These are phyloP conservation scores for Dysidea cf. avara DNA, from an alignment of 37 sponge, comb jelly and placozoan genomes.

Conservation along the genomic window DNA sequence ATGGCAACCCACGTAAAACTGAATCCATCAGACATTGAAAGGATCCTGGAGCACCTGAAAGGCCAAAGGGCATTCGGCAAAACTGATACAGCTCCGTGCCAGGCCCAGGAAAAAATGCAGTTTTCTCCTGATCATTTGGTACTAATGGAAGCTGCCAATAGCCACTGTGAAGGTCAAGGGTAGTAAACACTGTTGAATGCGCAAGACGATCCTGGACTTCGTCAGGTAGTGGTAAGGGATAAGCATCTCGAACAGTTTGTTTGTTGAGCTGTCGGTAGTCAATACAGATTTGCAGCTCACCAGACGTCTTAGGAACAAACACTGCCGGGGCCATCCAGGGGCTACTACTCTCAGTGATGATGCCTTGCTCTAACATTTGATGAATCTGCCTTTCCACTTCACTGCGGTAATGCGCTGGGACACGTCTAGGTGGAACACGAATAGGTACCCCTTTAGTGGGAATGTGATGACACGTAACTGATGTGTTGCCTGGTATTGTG, in stretches of 20 bases:
- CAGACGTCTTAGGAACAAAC: constrained; percentile 4
- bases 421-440: constrained; percentile 8
- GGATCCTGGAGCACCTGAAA: constrained; percentile 7
- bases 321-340: too few relatives aligned
- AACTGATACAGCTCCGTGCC: constrained; percentile 23
- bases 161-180: too few relatives aligned
- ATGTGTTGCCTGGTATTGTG: background rate
- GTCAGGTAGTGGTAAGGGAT: too few relatives aligned
- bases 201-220: constrained; percentile 5
- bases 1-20: constrained; percentile 9
- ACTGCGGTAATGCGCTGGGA: constrained; percentile 8
- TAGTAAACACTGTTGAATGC: background rate
- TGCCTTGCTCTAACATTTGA: constrained; percentile 5
- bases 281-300: background rate
- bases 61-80: constrained; percentile 23
- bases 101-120: constrained; percentile 31
- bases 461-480: background rate
- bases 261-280: too few relatives aligned
- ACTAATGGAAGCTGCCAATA: constrained; percentile 11
- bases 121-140: constrained; percentile 3
- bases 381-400: constrained; percentile 15
- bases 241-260: constrained; percentile 6
- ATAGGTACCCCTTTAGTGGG: too few relatives aligned
- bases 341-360: constrained; percentile 1
- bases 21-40: constrained; percentile 27